Conservation (phyloP, 2,888 invertebrate genomes). For the Andrena bucephala region DNA sequence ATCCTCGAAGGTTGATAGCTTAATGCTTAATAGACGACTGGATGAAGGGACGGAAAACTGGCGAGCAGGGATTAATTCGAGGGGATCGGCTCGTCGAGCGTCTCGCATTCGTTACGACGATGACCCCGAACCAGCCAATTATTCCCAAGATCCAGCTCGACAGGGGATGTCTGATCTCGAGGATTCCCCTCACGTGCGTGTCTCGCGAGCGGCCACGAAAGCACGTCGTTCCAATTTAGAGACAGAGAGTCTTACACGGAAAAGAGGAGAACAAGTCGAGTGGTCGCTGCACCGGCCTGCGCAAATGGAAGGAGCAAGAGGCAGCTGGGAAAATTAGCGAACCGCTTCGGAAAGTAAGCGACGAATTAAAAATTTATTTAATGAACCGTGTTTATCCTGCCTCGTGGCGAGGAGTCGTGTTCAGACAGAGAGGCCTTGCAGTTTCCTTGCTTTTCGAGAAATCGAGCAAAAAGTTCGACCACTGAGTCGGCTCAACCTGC, state of each 20-base stretch:
- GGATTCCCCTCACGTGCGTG: slow-evolving; percentile 60
- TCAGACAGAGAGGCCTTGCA: neutral
- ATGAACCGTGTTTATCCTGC: neutral
- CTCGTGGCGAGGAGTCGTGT: neutral
- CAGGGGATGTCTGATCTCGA: slow-evolving; percentile 23
- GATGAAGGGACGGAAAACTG: slow-evolving; percentile 3
- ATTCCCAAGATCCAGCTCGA: slow-evolving; percentile 51
- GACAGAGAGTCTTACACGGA: slow-evolving; percentile 39
- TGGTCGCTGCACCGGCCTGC: slow-evolving; percentile 1
- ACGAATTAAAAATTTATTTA: neutral
- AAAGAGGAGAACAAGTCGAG: slow-evolving; percentile 35
- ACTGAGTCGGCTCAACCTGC: no score
- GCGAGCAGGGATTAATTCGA: slow-evolving; percentile 22
- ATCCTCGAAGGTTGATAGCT: slow-evolving; percentile 9
- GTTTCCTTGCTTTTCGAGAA: neutral
- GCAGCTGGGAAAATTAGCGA: slow-evolving; percentile 34
- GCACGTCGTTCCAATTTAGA: slow-evolving; percentile 63
- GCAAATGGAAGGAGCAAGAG: slow-evolving; percentile 2
- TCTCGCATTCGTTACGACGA: slow-evolving; percentile 28
- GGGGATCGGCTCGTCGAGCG: slow-evolving; percentile 4
- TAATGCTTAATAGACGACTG: slow-evolving; percentile 12
- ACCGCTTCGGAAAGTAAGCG: slow-evolving; percentile 23
- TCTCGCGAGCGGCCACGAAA: slow-evolving; percentile 47
- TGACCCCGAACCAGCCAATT: slow-evolving; percentile 65
- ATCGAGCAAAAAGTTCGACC: no score